Evolutionary conservation across 2,113 vertebrate species (phyloP).

Genomic region (Erythrocebus patas): DNA sequence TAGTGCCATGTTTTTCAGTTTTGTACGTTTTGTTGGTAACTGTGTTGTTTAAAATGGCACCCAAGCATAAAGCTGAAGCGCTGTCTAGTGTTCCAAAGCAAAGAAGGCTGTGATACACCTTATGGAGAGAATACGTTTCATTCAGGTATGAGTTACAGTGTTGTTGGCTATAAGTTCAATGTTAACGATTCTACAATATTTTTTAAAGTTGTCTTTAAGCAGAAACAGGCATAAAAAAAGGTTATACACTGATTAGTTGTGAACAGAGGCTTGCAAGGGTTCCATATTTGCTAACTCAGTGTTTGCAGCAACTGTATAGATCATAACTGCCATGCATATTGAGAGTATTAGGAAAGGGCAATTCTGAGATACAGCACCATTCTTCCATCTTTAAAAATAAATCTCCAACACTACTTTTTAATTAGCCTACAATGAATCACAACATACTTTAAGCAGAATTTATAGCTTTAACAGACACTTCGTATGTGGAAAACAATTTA

Average conservation of each 20-base stretch:
- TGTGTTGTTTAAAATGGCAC: neutral
- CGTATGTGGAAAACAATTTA: neutral
- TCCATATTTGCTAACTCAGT: neutral
- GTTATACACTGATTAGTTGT: neutral
- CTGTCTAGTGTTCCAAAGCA: neutral
- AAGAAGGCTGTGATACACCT: neutral
- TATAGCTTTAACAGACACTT: constrained; percentile 9
- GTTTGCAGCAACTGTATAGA: neutral
- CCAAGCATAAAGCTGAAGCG: neutral
- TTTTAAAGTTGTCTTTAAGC: neutral
- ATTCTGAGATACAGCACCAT: neutral
- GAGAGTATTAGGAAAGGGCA: neutral
- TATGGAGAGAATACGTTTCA: neutral
- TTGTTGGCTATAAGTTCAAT: neutral
- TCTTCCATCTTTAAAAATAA: neutral
- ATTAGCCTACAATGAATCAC: neutral
- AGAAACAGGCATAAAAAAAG: neutral
- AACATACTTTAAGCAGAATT: neutral
- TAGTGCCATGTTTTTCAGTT: neutral
- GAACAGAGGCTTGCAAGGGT: neutral
- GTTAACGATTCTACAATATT: neutral
- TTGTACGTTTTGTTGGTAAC: neutral
- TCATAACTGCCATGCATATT: neutral
- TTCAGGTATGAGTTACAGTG: neutral
- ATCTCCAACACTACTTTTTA: neutral